These are phyloP conservation scores for Dorcus parallelipipedus DNA, from an alignment of 2,888 invertebrate genomes.

Conservation along the genomic window DNA sequence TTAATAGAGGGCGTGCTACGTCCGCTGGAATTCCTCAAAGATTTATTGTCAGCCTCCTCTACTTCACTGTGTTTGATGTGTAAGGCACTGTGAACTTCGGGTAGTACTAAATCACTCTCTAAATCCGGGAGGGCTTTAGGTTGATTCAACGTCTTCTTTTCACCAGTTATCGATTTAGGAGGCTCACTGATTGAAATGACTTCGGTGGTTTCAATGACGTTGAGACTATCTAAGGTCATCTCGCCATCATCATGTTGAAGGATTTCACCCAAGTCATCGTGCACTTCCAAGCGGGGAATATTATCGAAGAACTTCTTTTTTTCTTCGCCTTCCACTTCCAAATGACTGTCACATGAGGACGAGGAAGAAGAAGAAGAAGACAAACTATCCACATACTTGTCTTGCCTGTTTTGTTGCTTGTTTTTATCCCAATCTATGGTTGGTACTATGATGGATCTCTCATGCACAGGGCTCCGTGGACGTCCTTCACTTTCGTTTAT, in stretches of 20 bases:
- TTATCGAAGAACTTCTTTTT: slow-evolving; percentile 29
- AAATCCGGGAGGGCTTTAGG: slow-evolving; percentile 44
- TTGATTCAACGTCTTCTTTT: slow-evolving; percentile 47
- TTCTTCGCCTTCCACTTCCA: slow-evolving; percentile 34
- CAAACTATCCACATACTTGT: slow-evolving; percentile 16
- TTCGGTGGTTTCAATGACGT: slow-evolving; percentile 19
- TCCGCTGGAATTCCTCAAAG: slow-evolving; percentile 43
- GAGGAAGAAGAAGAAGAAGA: slow-evolving; percentile 4
- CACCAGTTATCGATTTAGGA: slow-evolving; percentile 35
- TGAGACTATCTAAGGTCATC: slow-evolving; percentile 33
- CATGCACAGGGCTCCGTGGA: slow-evolving; percentile 61
- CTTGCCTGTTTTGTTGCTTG: slow-evolving; percentile 33
- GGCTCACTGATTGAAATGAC: slow-evolving; percentile 29
- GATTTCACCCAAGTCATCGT: slow-evolving; percentile 40
- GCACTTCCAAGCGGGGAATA: slow-evolving; percentile 67
- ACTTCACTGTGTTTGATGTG: slow-evolving; percentile 32
- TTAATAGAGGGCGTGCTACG: slow-evolving; percentile 57
- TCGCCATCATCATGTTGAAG: slow-evolving; percentile 24
- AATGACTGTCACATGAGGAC: slow-evolving; percentile 22
- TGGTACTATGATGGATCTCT: slow-evolving; percentile 64
- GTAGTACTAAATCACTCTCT: slow-evolving; percentile 30
- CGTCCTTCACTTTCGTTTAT: slow-evolving; percentile 49
- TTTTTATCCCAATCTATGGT: slow-evolving; percentile 56
- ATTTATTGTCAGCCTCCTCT: slow-evolving; percentile 17
- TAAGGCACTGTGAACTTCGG: slow-evolving; percentile 36